These are phyloP conservation scores for Paedocypris sp. DNA, from an alignment of 2,113 vertebrate genomes.

Conservation along the genomic window DNA sequence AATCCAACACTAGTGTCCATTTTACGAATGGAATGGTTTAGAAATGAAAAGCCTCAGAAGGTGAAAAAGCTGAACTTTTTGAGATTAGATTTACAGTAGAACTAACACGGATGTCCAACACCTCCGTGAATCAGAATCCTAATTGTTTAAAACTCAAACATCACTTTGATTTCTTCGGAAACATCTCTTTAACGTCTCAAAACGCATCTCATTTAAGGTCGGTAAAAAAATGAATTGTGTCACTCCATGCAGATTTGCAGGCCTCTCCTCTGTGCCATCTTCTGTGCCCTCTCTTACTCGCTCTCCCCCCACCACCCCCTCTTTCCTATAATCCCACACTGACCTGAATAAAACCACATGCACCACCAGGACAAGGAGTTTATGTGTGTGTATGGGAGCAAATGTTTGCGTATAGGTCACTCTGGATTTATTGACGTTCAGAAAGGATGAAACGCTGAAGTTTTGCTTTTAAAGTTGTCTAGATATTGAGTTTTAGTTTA, in stretches of 20 bases:
- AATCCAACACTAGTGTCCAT: too few relatives aligned
- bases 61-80: too few relatives aligned
- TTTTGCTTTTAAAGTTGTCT: background rate
- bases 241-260: background rate
- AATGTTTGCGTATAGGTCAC: background rate
- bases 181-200: background rate
- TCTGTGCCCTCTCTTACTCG: background rate
- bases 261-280: background rate
- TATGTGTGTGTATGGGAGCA: background rate
- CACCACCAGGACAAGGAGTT: slow-evolving; percentile 16
- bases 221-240: background rate
- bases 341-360: slow-evolving; percentile 48
- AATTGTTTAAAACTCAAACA: too few relatives aligned
- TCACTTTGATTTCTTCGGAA: background rate
- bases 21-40: too few relatives aligned
- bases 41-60: too few relatives aligned
- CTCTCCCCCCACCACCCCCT: background rate
- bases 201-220: background rate
- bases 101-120: too few relatives aligned
- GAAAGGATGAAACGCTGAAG: background rate
- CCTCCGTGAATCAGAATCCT: too few relatives aligned
- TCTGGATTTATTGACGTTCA: background rate
- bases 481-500: background rate
- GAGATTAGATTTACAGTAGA: too few relatives aligned
- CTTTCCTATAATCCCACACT: slow-evolving; percentile 45